These are phyloP conservation scores for Pogoniulus pusillus DNA, from an alignment of 2,797 vertebrate genomes.

Conservation along the genomic window DNA sequence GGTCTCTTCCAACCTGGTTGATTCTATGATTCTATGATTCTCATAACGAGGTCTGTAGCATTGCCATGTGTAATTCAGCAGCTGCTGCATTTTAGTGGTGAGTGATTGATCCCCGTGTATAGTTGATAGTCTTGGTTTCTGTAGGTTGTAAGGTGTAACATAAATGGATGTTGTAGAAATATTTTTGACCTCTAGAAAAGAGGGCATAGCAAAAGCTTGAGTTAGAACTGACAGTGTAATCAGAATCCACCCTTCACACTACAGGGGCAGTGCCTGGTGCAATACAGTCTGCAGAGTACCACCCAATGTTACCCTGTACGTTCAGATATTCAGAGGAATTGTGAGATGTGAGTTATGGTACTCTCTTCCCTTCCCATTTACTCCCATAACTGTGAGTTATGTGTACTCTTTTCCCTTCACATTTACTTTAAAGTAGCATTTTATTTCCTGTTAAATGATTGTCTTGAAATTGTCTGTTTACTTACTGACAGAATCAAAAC, in stretches of 20 bases:
- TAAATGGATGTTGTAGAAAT: constrained; percentile 16
- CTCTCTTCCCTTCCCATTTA: too few species aligned
- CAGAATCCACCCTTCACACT: constrained; percentile 4
- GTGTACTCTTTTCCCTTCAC: background rate
- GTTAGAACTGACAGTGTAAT: constrained; percentile 5
- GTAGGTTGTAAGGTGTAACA: background rate
- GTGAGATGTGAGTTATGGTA: background rate
- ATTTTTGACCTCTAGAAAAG: constrained; percentile 17
- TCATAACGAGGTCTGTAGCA: background rate
- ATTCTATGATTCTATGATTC: too few species aligned
- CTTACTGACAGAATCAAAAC: background rate
- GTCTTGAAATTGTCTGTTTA: background rate
- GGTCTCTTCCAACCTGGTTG: too few species aligned
- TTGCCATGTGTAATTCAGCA: background rate
- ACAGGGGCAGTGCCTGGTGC: background rate
- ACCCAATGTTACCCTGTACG: background rate
- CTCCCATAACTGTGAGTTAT: background rate
- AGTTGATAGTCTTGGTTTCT: background rate
- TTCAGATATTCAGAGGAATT: background rate
- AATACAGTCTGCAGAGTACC: background rate
- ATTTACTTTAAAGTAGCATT: background rate
- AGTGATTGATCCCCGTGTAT: background rate
- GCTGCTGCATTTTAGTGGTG: background rate
- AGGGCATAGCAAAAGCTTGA: background rate
- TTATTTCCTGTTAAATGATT: background rate